These are phyloP conservation scores for Tarsius wallacei DNA, from an alignment of 2,797 vertebrate genomes.

Conservation along the genomic window DNA sequence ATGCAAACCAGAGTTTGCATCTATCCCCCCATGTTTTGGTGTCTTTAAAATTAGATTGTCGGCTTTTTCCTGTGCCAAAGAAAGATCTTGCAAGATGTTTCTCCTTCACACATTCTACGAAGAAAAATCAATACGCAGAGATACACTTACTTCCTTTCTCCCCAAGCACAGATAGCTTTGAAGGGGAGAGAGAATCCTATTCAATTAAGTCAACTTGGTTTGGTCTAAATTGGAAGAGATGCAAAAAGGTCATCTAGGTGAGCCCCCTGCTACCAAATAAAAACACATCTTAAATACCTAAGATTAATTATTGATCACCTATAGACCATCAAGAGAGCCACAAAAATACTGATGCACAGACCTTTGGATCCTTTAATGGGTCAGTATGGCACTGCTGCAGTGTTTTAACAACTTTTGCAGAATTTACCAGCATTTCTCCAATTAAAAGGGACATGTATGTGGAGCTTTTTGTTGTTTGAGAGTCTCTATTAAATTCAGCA, in stretches of 20 bases:
- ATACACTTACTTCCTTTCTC: conserved; percentile 30
- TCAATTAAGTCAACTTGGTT: conserved; percentile 68
- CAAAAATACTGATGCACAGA: neutral
- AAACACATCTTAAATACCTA: conserved; percentile 61
- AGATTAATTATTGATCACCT: conserved; percentile 65
- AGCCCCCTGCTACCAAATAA: conserved; percentile 60
- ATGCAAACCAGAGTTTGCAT: neutral
- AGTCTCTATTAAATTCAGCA: conserved; percentile 41
- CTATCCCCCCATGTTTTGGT: neutral
- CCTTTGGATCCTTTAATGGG: neutral
- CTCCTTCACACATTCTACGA: conserved; percentile 61
- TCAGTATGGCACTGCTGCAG: neutral
- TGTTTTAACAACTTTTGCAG: neutral
- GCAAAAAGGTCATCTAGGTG: conserved; percentile 21
- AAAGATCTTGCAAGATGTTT: conserved; percentile 58
- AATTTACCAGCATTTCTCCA: conserved; percentile 44
- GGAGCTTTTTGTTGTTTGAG: neutral
- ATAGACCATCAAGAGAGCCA: conserved; percentile 6
- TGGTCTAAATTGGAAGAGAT: conserved; percentile 60
- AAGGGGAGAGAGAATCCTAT: conserved; percentile 44
- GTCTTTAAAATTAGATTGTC: conserved; percentile 44
- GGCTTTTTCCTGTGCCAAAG: neutral
- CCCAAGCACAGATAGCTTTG: conserved; percentile 50
- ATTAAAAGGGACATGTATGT: neutral
- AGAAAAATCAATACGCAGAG: conserved; percentile 48